phyloP scores from a whole-genome alignment of 2,797 vertebrate genomes.

The Microcaecilia unicolor region DNA sequence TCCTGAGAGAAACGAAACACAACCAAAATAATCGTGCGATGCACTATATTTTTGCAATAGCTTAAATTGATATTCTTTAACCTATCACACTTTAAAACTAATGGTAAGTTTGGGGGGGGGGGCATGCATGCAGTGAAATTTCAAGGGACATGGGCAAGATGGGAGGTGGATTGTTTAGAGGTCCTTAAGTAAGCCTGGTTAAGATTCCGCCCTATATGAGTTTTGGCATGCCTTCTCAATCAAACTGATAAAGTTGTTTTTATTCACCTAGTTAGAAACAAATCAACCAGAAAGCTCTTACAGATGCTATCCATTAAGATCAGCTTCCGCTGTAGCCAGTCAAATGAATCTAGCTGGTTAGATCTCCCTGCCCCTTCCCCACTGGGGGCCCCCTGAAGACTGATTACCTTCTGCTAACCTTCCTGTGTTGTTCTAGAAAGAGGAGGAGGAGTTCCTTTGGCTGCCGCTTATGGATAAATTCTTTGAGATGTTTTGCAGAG shows the following conservation, averaged over 20 bases:
- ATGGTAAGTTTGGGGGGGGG: no score
- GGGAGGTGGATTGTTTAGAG: no score
- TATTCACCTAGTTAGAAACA: background rate
- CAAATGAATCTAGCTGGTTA: constrained; percentile 40
- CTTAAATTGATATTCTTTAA: no score
- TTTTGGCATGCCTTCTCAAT: constrained; percentile 35
- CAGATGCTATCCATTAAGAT: constrained; percentile 55
- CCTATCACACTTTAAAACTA: no score
- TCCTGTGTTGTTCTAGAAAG: constrained; percentile 31
- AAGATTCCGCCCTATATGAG: no score
- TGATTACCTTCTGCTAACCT: constrained; percentile 43
- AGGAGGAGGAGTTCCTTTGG: constrained; percentile 20
- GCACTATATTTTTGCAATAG: no score
- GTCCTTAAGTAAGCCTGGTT: no score
- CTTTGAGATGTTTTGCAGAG: constrained; percentile 35
- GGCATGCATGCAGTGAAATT: no score
- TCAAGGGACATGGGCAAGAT: no score
- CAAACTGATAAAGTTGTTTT: constrained; percentile 7
- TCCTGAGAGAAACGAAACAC: no score
- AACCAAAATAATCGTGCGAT: no score
- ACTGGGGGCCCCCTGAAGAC: constrained; percentile 31
- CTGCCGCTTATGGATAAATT: constrained; percentile 31
- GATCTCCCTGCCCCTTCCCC: no score
- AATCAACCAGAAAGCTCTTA: constrained; percentile 42
- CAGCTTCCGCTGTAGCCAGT: constrained; percentile 47